These are phyloP conservation scores for Taenaris catops DNA, from an alignment of 2,888 invertebrate species.

Conservation along the genomic window DNA sequence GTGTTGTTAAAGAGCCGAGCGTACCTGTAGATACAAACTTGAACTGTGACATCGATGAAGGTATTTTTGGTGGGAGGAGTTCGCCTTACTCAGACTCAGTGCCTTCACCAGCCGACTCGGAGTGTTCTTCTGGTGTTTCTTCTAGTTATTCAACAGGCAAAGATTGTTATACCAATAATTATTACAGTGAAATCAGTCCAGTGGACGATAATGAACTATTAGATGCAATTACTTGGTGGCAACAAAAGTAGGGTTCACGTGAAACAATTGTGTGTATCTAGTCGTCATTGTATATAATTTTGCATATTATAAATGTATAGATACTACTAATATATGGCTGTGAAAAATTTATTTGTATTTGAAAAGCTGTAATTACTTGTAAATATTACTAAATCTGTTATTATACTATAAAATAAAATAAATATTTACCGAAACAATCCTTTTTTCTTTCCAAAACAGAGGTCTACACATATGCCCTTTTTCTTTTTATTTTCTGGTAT, in stretches of 20 bases:
- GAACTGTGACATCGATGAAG: constrained; percentile 51
- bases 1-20: constrained; percentile 33
- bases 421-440: too few relatives aligned
- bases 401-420: too few relatives aligned
- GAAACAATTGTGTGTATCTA: constrained; percentile 19
- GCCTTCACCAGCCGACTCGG: constrained; percentile 85
- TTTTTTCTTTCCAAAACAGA: too few relatives aligned
- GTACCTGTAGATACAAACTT: constrained; percentile 28
- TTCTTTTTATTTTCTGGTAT: too few relatives aligned
- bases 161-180: constrained; percentile 31
- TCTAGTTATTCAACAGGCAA: constrained; percentile 50
- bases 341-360: constrained; percentile 26
- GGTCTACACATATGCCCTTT: too few relatives aligned
- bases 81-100: constrained; percentile 73
- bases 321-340: constrained; percentile 26
- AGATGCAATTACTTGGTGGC: constrained; percentile 91
- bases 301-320: neutral
- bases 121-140: constrained; percentile 80
- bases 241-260: constrained; percentile 72
- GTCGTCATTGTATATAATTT: constrained; percentile 16
- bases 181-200: constrained; percentile 69
- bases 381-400: too few relatives aligned
- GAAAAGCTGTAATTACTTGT: constrained; percentile 2
- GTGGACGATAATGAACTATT: constrained; percentile 92
- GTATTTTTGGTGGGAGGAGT: constrained; percentile 47